phyloP scores from a whole-genome alignment of 2,888 invertebrate species.

The Tridacna crocea region DNA sequence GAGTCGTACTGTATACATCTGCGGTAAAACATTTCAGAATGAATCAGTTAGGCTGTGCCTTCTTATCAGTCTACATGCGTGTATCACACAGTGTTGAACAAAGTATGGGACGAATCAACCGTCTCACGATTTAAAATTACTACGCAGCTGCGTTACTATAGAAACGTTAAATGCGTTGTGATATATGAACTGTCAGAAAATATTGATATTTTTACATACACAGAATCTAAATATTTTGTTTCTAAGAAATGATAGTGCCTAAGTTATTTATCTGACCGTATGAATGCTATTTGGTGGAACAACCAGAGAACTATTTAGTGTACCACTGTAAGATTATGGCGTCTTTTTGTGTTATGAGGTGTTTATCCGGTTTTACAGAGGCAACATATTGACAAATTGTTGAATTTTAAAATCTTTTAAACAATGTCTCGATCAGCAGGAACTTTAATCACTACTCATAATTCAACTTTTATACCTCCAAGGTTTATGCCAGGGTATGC shows the following conservation, averaged over 20 bases:
- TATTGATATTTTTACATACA: too few relatives aligned
- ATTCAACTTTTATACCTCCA: slow-evolving; percentile 83
- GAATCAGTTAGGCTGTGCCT: too few relatives aligned
- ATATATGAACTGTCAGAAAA: too few relatives aligned
- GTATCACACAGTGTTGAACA: too few relatives aligned
- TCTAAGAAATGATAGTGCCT: too few relatives aligned
- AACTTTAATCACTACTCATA: slow-evolving; percentile 83
- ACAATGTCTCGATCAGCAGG: slow-evolving; percentile 83
- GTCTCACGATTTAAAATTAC: not conserved
- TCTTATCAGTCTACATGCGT: too few relatives aligned
- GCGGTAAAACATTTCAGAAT: too few relatives aligned
- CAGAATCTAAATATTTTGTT: too few relatives aligned
- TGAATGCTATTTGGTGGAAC: not conserved
- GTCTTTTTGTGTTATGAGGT: slow-evolving; percentile 50
- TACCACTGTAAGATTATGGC: slow-evolving; percentile 21
- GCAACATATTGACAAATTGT: not conserved
- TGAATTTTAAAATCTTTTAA: not conserved
- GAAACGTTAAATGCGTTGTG: not conserved
- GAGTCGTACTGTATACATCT: too few relatives aligned
- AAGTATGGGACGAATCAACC: too few relatives aligned
- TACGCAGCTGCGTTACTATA: not conserved
- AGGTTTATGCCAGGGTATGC: slow-evolving; percentile 84
- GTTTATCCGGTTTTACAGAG: slow-evolving; percentile 47
- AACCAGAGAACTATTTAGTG: slow-evolving; percentile 20
- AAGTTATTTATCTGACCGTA: too few relatives aligned